Conservation (phyloP, 2,113 vertebrate genomes). For the Etia nguti region DNA sequence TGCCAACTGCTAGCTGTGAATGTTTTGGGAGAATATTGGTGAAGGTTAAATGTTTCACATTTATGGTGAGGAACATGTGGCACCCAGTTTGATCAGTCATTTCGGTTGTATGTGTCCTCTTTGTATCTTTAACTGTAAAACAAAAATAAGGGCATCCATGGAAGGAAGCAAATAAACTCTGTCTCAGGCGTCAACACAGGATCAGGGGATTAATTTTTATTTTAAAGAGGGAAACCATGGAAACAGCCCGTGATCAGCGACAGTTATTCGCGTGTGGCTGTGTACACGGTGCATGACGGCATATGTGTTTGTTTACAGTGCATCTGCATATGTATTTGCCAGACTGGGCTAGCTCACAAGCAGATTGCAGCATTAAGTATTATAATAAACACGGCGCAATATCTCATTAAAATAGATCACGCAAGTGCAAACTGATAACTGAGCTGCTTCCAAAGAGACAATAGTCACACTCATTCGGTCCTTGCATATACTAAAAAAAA, state of each 20-base stretch:
- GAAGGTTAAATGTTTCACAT: neutral
- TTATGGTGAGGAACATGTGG: accelerated
- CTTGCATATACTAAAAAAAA: neutral
- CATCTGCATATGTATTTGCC: neutral
- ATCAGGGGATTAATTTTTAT: neutral
- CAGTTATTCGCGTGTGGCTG: neutral
- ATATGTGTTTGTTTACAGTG: neutral
- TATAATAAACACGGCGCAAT: neutral
- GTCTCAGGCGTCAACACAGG: neutral
- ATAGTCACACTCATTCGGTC: neutral
- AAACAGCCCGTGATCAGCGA: neutral
- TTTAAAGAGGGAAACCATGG: neutral
- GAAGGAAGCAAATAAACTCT: neutral
- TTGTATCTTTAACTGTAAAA: neutral
- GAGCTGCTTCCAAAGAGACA: neutral
- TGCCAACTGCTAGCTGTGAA: neutral
- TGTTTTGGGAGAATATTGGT: neutral
- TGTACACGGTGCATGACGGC: neutral
- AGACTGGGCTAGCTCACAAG: neutral
- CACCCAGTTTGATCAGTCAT: neutral
- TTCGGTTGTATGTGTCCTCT: neutral
- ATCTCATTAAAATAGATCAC: slow-evolving; percentile 5
- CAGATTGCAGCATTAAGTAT: neutral
- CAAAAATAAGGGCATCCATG: neutral
- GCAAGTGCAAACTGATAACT: neutral